Base-by-base conservation (phyloP, 2,113 vertebrate species). In the Lota lota region DNA sequence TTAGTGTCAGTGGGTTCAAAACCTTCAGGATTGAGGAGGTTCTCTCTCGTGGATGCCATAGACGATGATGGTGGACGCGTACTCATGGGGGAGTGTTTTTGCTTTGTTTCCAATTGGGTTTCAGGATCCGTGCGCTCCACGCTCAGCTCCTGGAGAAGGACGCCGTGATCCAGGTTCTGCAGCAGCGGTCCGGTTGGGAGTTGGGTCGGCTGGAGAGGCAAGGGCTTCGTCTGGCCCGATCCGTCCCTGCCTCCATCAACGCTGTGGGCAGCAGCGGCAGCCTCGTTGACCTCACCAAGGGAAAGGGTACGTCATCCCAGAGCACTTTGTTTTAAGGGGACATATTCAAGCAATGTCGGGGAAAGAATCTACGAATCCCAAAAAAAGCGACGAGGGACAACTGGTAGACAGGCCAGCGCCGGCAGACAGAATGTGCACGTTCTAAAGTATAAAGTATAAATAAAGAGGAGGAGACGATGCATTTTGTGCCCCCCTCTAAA, bases 81-180 rank as follows among this genome's bases (percentile, higher is more conserved):
- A 67, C 61, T 71, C 65, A 70, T 14, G 40, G 10, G 7, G 12
- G 7, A 5, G 3, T 11, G 1, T 40, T 40, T 40, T 47, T 14
- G 0, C 64, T 0, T 58, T 16, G 10, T 1, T 0, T 73, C 22
- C 18, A 0, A 62, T 20, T 69, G 0, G 61, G 8, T 63, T 61
- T 8, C 69, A 98, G 96, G 84, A 94, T 99, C 50, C 95, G 96
- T 57, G 94, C 88, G 1, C 94, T 99, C 24, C 95, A 98, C 0
- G 94, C 95, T 47, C 95, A 98, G 82, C 96, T 99, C 77, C 82
- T 98, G 75, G 97, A 98, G 90, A 99, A 99, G 79, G 96, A 99
- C 0, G 96, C 95, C 0, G 90, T 98, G 79, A 98, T 99, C 82
- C 96, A 95, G 79, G 96, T 99, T n/a, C 90, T 99, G 60, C 95